Percentiles rank a stretch among this genome's conserved stretches.
Evolutionary conservation across 2,888 invertebrate genomes (phyloP).

Genomic region (Hartigia nigra): DNA sequence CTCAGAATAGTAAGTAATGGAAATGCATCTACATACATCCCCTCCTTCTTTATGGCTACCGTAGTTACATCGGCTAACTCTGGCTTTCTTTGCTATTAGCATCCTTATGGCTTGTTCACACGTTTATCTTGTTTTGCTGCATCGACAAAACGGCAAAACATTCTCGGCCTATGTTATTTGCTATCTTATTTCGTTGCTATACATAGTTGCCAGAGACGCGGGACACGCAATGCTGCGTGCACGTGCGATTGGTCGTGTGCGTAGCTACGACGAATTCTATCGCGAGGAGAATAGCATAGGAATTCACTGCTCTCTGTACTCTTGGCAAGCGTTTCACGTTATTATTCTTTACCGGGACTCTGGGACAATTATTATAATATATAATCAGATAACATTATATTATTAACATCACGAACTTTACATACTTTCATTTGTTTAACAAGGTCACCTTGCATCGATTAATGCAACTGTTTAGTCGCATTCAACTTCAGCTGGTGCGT

Average conservation of each 20-base stretch:
- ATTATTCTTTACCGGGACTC: too few species aligned
- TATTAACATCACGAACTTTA: too few species aligned
- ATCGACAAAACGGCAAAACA: neutral
- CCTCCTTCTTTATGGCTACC: neutral
- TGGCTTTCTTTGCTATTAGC: neutral
- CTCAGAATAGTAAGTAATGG: constrained; percentile 51
- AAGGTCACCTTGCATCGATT: too few species aligned
- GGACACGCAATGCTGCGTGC: neutral
- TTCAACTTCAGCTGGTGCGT: too few species aligned
- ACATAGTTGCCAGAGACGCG: neutral
- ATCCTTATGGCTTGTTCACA: neutral
- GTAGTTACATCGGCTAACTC: neutral
- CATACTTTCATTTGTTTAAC: too few species aligned
- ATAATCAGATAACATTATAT: too few species aligned
- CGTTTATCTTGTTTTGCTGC: neutral
- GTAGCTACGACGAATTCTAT: neutral
- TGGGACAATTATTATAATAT: too few species aligned
- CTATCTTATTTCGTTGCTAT: neutral
- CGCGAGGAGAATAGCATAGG: neutral
- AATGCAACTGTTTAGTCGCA: too few species aligned
- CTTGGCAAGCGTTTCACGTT: too few species aligned
- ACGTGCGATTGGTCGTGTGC: neutral
- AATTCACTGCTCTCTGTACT: too few species aligned
- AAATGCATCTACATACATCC: neutral
- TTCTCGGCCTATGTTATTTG: neutral